Base-by-base conservation (phyloP, 2,113 vertebrate genomes). In the Chaetops frenatus region DNA sequence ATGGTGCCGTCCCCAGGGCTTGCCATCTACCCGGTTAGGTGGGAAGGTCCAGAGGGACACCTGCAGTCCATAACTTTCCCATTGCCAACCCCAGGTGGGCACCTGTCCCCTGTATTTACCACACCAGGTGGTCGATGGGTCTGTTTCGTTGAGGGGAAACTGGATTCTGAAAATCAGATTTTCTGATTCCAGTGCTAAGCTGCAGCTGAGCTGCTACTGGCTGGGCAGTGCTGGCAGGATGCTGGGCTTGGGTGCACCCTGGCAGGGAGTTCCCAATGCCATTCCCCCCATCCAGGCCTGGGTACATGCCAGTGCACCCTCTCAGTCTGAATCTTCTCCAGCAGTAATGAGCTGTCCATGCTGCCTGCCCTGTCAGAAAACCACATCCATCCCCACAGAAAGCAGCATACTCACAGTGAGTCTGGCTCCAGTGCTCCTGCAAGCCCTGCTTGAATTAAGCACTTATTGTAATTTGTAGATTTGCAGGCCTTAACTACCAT, bases 381-480 rank as follows among this genome's bases (percentile, higher is more conserved):
- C 0, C 56, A 67, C 61, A 35, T 28, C 40, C 72, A 29, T 53
- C 58, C 66, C 70, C 42, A 42, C 23, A 83, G 71, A 69, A 77
- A 67, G 35, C 61, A 86, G n/a, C 17, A 27, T 7, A 23, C 27
- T 28, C 5, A 0, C 38, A 64, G 61, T 33, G 42, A 28, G n/a
- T 5, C 42, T 78, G 64, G 50, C 56, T 86, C 65, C 70, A 87
- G 28, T 0, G 0, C 42, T 67, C 29, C 57, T 44, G 28, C 3
- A 3, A 78, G 28, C 23, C 48, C 29, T 50, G 10, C 50, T 78
- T 81, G 44, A 89, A 81, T 79, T 69, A 79, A 86, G 11, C 20
- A 76, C 29, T 86, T 78, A 11, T 44, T 70, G 86, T 53, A 89
- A 81, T 76, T 79, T 93, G 57, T 48, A 82, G 45, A 62, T 86